Evolutionary conservation across 2,113 vertebrate genomes (phyloP).

Genomic region (Bothrops jararaca): DNA sequence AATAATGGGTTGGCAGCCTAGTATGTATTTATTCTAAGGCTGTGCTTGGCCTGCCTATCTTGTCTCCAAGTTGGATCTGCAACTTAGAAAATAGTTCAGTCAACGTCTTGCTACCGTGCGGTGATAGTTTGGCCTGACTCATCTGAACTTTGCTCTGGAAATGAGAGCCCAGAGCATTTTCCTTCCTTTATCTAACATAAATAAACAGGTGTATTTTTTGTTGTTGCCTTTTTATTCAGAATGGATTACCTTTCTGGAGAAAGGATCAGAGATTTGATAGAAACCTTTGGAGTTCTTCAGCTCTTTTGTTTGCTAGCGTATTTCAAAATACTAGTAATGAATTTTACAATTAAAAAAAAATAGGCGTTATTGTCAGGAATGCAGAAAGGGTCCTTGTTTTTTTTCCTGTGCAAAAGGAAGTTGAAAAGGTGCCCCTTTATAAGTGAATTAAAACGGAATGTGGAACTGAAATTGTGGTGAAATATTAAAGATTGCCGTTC

Average conservation of each 20-base stretch:
- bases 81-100: not conserved
- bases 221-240: not conserved
- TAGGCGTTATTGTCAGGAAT: not conserved
- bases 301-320: not conserved
- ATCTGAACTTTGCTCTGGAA: not conserved
- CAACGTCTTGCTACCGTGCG: not conserved
- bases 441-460: not conserved
- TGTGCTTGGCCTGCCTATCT: not conserved
- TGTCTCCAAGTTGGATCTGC: not conserved
- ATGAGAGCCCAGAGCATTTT: not conserved
- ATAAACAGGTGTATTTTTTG: not conserved
- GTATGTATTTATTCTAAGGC: not conserved
- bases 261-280: not conserved
- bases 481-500: not conserved
- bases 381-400: not conserved
- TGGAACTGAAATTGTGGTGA: not conserved
- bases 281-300: not conserved
- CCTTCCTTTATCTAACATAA: not conserved
- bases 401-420: not conserved
- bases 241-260: not conserved
- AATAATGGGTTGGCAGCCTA: not conserved
- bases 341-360: not conserved
- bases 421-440: not conserved
- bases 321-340: not conserved
- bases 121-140: not conserved